These are phyloP conservation scores for Acleris sparsana DNA, from an alignment of 2,888 invertebrate species.

Conservation along the genomic window DNA sequence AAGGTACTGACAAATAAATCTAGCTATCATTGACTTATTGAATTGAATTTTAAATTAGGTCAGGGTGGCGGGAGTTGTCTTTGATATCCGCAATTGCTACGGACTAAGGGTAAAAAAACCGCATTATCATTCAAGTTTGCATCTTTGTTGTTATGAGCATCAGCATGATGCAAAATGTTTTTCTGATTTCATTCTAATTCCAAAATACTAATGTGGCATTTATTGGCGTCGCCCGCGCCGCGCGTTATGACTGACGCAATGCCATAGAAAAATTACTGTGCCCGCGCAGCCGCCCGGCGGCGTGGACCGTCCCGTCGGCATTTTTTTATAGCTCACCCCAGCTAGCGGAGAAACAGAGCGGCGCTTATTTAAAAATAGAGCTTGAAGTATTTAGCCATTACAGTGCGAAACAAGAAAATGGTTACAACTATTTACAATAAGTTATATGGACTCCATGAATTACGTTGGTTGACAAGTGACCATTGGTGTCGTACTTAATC, in stretches of 20 bases:
- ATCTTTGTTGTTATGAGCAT: slow-evolving; percentile 19
- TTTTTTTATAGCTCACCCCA: background rate
- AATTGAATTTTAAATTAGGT: background rate
- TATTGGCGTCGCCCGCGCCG: slow-evolving; percentile 16
- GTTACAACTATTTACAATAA: too few relatives aligned
- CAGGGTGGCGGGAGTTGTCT: slow-evolving; percentile 5
- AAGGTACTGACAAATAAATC: slow-evolving; percentile 7
- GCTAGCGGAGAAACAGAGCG: too few relatives aligned
- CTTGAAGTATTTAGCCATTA: too few relatives aligned
- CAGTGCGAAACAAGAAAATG: too few relatives aligned
- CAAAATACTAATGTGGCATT: slow-evolving; percentile 24
- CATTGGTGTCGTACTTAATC: too few relatives aligned
- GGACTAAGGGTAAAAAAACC: slow-evolving; percentile 1
- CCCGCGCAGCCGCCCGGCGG: background rate
- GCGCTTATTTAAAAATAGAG: too few relatives aligned
- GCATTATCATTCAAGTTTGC: slow-evolving; percentile 4
- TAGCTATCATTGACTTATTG: background rate
- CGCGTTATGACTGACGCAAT: too few relatives aligned
- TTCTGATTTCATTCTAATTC: slow-evolving; percentile 45
- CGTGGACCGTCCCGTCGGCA: slow-evolving; percentile 18
- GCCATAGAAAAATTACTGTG: background rate
- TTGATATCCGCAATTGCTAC: background rate
- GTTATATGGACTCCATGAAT: too few relatives aligned
- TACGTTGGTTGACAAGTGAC: too few relatives aligned
- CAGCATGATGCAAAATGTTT: slow-evolving; percentile 53